Base-by-base conservation (phyloP, 2,797 vertebrate species). In the Anomalospiza imberbis region DNA sequence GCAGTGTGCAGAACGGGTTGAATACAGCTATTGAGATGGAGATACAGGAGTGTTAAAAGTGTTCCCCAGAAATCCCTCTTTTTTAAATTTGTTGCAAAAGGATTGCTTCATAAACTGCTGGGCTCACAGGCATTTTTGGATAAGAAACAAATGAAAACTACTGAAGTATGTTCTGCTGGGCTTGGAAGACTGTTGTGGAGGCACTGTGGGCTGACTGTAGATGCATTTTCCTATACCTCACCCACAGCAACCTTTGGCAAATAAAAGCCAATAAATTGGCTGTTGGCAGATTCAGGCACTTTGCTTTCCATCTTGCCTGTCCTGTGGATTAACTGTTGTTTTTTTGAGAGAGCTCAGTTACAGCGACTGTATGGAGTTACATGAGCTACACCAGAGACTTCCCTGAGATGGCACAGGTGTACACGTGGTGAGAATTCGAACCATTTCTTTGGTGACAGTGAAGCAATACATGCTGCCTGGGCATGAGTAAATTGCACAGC, bases 1-100 rank as follows among this genome's bases (percentile, higher is more conserved):
- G 72, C 42, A 55, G 48, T 45, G 60, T 92, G 91, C 47, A 82
- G 84, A 90, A 95, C 11, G 22, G 84, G 78, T 8, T 96, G 95
- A 96, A 96, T 88, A 71, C 58, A 76, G 75, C 73, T 89, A 81
- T 81, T 88, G 94, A 91, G 94, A 48, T 75, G 78, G 82, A 92
- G 74, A 83, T 67, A 72, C 7, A 85, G 44, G 26, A 88, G 32
- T 50, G 38, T 89, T 91, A 92, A 84, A 53, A 90, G 63, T 29
- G 62, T 40, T 81, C 84, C 48, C 70, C 71, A 83, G 89, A 79
- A 93, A 71, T 38, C 48, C 24, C 26, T 60, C 32, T 28, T 61
- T 19, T 20, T 40, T n/a, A 29, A 65, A 86, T 93, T 54, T 84
- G 55, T n/a, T 88, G 61, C 84, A 94, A 91, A 28, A 83, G 60